phyloP scores from a whole-genome alignment of 2,888 invertebrate genomes.

The Sinohyriopsis cumingii region DNA sequence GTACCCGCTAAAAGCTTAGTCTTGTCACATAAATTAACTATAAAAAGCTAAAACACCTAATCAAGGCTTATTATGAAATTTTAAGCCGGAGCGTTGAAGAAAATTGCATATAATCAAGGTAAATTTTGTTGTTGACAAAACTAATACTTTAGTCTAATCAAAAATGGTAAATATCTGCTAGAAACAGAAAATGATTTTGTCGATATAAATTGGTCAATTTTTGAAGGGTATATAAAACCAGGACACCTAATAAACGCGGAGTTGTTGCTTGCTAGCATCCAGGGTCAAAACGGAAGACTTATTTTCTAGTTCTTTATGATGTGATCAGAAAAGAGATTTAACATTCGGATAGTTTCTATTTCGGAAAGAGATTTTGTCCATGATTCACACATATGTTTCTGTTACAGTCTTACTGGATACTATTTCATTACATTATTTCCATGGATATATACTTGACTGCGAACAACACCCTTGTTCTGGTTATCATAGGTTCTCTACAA shows the following conservation, averaged over 20 bases:
- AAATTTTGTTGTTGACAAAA: constrained; percentile 62
- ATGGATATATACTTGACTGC: no score
- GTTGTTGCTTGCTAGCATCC: constrained; percentile 11
- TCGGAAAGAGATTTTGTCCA: no score
- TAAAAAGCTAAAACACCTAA: constrained; percentile 53
- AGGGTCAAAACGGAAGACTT: constrained; percentile 11
- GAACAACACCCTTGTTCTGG: no score
- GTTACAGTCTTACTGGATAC: no score
- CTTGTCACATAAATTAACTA: constrained; percentile 64
- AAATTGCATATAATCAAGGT: constrained; percentile 62
- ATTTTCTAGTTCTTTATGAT: no score
- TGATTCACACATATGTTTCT: no score
- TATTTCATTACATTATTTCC: no score
- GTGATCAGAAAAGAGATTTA: no score
- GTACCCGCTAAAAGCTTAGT: constrained; percentile 42
- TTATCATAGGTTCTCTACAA: no score
- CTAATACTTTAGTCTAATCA: constrained; percentile 62
- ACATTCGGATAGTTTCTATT: no score
- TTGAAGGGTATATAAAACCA: constrained; percentile 54
- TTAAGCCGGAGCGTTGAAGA: constrained; percentile 51
- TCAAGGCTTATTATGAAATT: constrained; percentile 62
- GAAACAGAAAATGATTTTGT: constrained; percentile 55
- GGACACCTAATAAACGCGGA: constrained; percentile 25
- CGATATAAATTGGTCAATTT: constrained; percentile 61
- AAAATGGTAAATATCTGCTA: constrained; percentile 55